Evolutionary conservation across 1,140 invertebrate species (phyloP).

Genomic region (Drosophila nebulosa): DNA sequence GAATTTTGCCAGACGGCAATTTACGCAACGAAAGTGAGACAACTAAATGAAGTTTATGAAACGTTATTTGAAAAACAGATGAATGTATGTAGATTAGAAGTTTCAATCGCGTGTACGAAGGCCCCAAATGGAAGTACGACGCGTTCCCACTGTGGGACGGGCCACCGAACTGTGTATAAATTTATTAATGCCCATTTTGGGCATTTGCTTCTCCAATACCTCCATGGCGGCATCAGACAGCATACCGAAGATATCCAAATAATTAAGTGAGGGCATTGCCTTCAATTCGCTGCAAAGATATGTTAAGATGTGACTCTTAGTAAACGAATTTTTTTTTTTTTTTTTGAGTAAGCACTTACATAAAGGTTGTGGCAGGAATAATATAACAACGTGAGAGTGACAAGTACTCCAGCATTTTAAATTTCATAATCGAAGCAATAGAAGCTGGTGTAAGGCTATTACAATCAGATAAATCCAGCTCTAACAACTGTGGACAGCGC

Average conservation of each 20-base stretch:
- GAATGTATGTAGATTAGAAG: background rate
- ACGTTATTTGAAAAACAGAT: no score
- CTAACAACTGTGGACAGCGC: slow-evolving; percentile 87
- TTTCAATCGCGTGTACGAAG: slow-evolving; percentile 89
- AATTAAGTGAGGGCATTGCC: slow-evolving; percentile 83
- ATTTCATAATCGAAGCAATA: slow-evolving; percentile 84
- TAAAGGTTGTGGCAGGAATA: slow-evolving; percentile 84
- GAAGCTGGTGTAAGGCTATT: slow-evolving; percentile 85
- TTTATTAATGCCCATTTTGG: slow-evolving; percentile 82
- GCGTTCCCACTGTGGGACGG: slow-evolving; percentile 91
- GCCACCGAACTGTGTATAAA: slow-evolving; percentile 88
- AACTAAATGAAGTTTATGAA: background rate
- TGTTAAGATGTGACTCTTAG: background rate
- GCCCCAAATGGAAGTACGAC: slow-evolving; percentile 94
- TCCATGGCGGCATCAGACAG: slow-evolving; percentile 84
- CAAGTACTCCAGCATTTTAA: slow-evolving; percentile 89
- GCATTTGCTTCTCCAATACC: slow-evolving; percentile 81
- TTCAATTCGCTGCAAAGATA: slow-evolving; percentile 82
- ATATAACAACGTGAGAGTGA: slow-evolving; percentile 92
- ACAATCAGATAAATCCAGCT: slow-evolving; percentile 93
- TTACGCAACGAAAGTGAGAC: slow-evolving; percentile 19
- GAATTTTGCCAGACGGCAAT: slow-evolving; percentile 23
- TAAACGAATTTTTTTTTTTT: background rate
- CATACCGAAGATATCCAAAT: slow-evolving; percentile 90
- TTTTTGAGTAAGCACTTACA: slow-evolving; percentile 83